These are phyloP conservation scores for Petrocephalus schoutedeni DNA, from an alignment of 2,797 vertebrate genomes.

Conservation along the genomic window DNA sequence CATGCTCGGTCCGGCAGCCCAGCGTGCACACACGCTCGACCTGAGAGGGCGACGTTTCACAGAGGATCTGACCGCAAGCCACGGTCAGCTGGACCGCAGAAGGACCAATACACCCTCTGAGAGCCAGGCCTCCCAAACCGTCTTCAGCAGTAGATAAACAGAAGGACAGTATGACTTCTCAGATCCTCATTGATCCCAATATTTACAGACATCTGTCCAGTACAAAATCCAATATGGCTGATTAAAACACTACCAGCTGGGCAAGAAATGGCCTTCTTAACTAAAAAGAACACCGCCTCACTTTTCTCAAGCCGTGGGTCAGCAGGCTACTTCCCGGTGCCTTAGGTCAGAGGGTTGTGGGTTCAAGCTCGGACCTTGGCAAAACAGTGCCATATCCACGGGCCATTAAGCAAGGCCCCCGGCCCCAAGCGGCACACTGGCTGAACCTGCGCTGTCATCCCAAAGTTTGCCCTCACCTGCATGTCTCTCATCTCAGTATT, in stretches of 20 bases:
- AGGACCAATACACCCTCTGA: neutral
- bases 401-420: neutral
- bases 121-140: neutral
- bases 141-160: neutral
- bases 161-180: neutral
- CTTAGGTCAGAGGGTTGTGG: neutral
- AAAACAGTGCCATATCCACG: neutral
- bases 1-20: neutral
- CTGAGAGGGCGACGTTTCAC: neutral
- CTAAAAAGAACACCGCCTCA: neutral
- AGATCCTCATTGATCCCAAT: neutral
- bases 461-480: neutral
- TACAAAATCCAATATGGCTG: neutral
- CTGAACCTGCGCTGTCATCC: neutral
- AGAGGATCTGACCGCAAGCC: neutral
- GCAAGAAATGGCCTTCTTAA: neutral
- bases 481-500: neutral
- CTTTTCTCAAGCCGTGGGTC: neutral
- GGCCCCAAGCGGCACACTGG: neutral
- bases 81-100: neutral
- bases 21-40: neutral
- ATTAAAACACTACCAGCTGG: neutral
- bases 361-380: neutral
- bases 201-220: neutral
- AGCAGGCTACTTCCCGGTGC: neutral